Evolutionary conservation across 1,140 invertebrate species (phyloP), one percentile per base, ranked within the genome.

Genomic region (Aphelinus atriplicis): DNA sequence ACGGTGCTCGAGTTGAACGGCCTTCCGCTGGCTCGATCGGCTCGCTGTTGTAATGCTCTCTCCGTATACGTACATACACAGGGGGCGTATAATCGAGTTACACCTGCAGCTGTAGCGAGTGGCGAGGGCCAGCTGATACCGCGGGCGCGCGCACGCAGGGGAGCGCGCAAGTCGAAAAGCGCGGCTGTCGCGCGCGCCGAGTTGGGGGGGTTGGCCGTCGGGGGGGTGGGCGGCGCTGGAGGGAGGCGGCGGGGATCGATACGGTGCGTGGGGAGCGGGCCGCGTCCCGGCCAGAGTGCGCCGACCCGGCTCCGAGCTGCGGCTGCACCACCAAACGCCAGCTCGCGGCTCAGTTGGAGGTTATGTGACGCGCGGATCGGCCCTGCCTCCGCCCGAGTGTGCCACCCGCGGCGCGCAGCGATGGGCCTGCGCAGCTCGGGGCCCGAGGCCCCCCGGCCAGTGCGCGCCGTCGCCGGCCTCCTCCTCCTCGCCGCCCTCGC

Each of bases 401-500:
- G 70, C 65, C 71, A 61, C 77, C 66, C 61, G 72, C 71, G 75
- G 78, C 69, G 66, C 66, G 48, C 57, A 56, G 69, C 75, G 42
- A 46, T 50, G 5, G 47, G 9, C 51, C 9, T 53, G 51, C 4
- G 0, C 4, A 9, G 51, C 9, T 6, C 51, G 51, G 51, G 51
- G 60, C 68, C 66, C 71, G 68, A 3, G 56, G 56, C 45, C 3
- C 26, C 9, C n/a, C 46, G 42, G 57, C 60, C 60, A 46, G 46
- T 42, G 3, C 47, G 56, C n/a, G 56, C 42, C 62, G 9, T 48
- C 71, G 51, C 2, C 6, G 51, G 50, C 7, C 62, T 74, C 7
- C 53, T 80, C 55, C 55, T 80, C 50, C 50, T 80, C 50, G 78
- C 71, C 81, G 66, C 58, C 26, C 26, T 26, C 51, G 63, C 10